phyloP scores from a whole-genome alignment of 2,888 invertebrate genomes.

The Furcula furcula region DNA sequence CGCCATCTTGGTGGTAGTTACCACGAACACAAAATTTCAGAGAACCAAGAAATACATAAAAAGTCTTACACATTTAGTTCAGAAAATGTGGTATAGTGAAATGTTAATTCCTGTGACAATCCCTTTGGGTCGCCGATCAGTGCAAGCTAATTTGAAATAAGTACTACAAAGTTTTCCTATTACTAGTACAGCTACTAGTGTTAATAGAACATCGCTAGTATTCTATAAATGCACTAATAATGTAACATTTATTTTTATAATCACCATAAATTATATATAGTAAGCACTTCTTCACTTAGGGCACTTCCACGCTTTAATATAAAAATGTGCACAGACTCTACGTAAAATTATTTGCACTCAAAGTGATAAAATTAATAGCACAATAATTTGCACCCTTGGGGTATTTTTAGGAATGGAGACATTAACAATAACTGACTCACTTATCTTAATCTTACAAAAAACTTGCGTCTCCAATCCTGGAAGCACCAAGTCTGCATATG shows the following conservation, averaged over 20 bases:
- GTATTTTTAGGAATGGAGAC: slow-evolving; percentile 77
- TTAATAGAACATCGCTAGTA: not conserved
- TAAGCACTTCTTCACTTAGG: slow-evolving; percentile 4
- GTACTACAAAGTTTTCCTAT: too few species aligned
- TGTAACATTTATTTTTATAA: not conserved
- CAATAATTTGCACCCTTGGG: slow-evolving; percentile 22
- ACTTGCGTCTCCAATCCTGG: slow-evolving; percentile 72
- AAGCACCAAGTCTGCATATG: slow-evolving; percentile 1
- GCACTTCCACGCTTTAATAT: slow-evolving; percentile 1
- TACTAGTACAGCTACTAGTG: too few species aligned
- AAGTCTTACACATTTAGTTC: too few species aligned
- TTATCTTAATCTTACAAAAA: too few species aligned
- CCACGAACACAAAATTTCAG: too few species aligned
- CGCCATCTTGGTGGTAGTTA: too few species aligned
- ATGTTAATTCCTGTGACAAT: too few species aligned
- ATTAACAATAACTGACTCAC: too few species aligned
- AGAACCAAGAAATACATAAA: too few species aligned
- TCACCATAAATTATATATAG: slow-evolving; percentile 9
- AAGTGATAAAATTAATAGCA: not conserved
- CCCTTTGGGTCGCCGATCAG: too few species aligned
- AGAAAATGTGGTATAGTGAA: too few species aligned
- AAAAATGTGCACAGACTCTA: slow-evolving; percentile 9
- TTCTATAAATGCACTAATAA: not conserved
- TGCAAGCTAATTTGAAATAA: too few species aligned
- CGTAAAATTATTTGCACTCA: slow-evolving; percentile 8